Evolutionary conservation across 2,797 vertebrate species (phyloP).

Genomic region (Muraenolepis orangiensis): DNA sequence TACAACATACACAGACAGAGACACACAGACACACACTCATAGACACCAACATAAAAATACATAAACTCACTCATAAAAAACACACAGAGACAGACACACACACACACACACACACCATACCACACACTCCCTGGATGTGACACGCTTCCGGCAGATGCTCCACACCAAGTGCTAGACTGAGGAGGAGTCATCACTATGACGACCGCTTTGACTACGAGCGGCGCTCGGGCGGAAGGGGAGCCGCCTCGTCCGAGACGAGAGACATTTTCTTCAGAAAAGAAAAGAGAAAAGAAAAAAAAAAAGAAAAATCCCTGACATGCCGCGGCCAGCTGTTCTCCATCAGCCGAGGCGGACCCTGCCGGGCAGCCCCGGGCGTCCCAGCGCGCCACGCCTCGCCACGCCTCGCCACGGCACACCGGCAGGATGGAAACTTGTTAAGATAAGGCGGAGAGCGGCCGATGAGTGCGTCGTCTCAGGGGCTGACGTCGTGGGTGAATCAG

Average conservation of each 20-base stretch:
- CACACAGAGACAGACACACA: slow-evolving; percentile 3
- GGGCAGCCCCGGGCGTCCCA: too few relatives aligned
- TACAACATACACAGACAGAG: slow-evolving; percentile 13
- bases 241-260: slow-evolving; percentile 17
- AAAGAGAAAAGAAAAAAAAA: background rate
- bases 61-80: too few relatives aligned
- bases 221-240: slow-evolving; percentile 16
- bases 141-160: slow-evolving; percentile 31
- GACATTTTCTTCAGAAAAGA: slow-evolving; percentile 40
- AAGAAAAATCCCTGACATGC: background rate
- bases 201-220: background rate
- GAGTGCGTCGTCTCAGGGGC: background rate
- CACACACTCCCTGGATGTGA: slow-evolving; percentile 39
- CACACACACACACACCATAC: background rate
- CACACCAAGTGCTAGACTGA: slow-evolving; percentile 8
- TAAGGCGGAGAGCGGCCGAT: slow-evolving; percentile 26
- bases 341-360: slow-evolving; percentile 22
- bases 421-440: slow-evolving; percentile 28
- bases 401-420: slow-evolving; percentile 19
- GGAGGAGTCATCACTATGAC: slow-evolving; percentile 21
- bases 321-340: slow-evolving; percentile 40
- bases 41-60: background rate
- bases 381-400: background rate
- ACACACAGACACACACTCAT: background rate
- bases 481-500: background rate